phyloP scores from a whole-genome alignment of 37 sponge, comb jelly and placozoan genomes.

The Petrosia ficiformis region DNA sequence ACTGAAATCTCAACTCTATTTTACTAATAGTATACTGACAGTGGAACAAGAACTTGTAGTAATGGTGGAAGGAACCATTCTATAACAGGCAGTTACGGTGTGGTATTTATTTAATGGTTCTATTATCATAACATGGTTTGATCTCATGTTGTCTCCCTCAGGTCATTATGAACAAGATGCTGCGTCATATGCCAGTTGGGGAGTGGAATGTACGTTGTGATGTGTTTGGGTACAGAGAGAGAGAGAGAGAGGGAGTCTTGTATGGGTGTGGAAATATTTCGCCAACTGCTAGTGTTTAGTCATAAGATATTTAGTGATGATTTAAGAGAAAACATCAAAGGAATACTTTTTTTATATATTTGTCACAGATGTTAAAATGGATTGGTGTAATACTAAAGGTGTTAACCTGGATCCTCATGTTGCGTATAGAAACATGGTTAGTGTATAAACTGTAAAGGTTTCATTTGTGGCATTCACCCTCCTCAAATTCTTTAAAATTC shows the following conservation, averaged over 20 bases:
- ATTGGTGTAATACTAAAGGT: constrained; percentile 84
- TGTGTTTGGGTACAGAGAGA: constrained; percentile 50
- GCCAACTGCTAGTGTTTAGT: not conserved
- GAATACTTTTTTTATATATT: too few relatives aligned
- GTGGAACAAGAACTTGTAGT: constrained; percentile 73
- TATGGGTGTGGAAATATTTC: constrained; percentile 84
- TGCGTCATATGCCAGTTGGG: constrained; percentile 74
- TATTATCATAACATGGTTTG: too few relatives aligned
- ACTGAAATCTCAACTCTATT: too few relatives aligned
- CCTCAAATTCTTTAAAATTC: too few relatives aligned
- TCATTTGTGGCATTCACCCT: not conserved
- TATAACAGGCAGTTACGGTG: constrained; percentile 83
- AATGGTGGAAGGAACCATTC: constrained; percentile 50
- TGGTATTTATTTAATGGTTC: too few relatives aligned
- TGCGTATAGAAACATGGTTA: constrained; percentile 77
- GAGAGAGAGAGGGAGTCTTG: constrained; percentile 72
- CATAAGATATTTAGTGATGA: too few relatives aligned
- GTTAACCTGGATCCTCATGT: constrained; percentile 69
- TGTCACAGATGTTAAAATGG: constrained; percentile 80
- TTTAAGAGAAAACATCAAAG: too few relatives aligned
- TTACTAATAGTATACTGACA: constrained; percentile 73
- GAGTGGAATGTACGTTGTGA: constrained; percentile 65
- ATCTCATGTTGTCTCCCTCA: not conserved
- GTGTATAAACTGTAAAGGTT: not conserved
- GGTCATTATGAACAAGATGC: constrained; percentile 82